Evolutionary conservation across 2,797 vertebrate genomes (phyloP).

Genomic region (Crenichthys baileyi): DNA sequence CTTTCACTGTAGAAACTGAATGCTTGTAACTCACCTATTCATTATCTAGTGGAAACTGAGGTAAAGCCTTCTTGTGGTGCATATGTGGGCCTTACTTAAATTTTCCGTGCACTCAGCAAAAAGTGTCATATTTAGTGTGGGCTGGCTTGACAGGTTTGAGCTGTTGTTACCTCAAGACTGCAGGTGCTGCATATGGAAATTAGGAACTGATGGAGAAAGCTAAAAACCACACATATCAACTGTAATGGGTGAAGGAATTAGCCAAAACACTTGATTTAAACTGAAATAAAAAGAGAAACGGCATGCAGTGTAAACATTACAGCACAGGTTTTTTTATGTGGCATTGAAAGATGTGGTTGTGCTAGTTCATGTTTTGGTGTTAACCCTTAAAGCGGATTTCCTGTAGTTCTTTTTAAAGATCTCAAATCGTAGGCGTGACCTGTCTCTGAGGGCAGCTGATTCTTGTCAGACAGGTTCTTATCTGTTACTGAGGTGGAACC

Average conservation of each 20-base stretch:
- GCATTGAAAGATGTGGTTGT: background rate
- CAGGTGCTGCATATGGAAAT: too few relatives aligned
- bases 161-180: background rate
- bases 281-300: background rate
- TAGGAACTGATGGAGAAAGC: too few relatives aligned
- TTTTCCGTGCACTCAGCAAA: background rate
- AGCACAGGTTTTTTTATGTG: background rate
- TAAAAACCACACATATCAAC: too few relatives aligned
- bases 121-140: background rate
- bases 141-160: background rate
- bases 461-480: background rate
- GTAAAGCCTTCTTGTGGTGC: too few relatives aligned
- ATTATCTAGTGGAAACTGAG: too few relatives aligned
- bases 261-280: too few relatives aligned
- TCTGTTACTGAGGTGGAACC: conserved; percentile 8
- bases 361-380: background rate
- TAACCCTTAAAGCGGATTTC: background rate
- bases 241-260: too few relatives aligned
- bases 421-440: background rate
- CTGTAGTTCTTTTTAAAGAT: background rate
- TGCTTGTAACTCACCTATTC: too few relatives aligned
- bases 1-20: too few relatives aligned
- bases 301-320: background rate
- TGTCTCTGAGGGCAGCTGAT: background rate
- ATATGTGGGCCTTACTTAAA: too few relatives aligned